phyloP scores from a whole-genome alignment of 35 echinoderm and acorn worm genomes.

The Amphiura filiformis region DNA sequence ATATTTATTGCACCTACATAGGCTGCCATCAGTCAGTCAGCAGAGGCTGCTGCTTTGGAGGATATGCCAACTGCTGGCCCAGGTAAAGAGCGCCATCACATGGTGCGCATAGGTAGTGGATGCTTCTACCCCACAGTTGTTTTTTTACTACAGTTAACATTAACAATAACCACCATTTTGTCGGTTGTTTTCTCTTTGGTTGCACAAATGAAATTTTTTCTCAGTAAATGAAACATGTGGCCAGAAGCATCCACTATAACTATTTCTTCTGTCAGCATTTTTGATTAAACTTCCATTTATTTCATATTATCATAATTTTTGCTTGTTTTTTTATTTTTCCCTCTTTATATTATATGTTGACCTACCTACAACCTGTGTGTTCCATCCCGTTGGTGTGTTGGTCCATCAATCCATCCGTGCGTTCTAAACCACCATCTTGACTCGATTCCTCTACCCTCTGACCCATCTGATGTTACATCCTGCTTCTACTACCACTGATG shows the following conservation, averaged over 20 bases:
- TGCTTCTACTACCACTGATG: background rate
- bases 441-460: background rate
- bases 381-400: no score
- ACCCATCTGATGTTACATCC: background rate
- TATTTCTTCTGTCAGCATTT: background rate
- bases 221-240: background rate
- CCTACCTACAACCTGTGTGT: background rate
- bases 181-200: no score
- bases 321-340: slow-evolving; percentile 11
- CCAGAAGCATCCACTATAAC: background rate
- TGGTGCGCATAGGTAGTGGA: background rate
- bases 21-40: background rate
- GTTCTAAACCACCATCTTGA: background rate
- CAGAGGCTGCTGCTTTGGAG: background rate
- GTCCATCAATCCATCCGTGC: background rate
- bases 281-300: background rate
- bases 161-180: no score
- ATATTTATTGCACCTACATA: background rate
- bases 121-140: background rate
- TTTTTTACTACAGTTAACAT: background rate
- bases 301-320: background rate
- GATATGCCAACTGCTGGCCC: background rate
- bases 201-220: background rate
- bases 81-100: background rate
- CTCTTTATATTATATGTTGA: background rate